A percentile compares a stretch with the other conserved stretches of the same genome.
These are phyloP conservation scores for Bilobella aurantiaca DNA, from an alignment of 1,140 invertebrate species.

Conservation along the genomic window DNA sequence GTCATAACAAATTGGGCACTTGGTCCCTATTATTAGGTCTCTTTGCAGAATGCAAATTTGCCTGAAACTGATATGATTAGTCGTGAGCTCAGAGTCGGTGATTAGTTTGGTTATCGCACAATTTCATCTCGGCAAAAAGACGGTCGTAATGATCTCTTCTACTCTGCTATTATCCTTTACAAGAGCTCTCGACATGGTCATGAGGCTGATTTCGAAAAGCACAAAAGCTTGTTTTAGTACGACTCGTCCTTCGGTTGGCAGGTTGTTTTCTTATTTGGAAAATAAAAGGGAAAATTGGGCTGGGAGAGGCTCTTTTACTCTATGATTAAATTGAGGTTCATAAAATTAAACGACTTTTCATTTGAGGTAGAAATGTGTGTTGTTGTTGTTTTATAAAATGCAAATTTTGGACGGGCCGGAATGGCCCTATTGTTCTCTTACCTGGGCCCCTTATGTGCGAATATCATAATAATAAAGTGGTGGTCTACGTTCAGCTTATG, in stretches of 20 bases:
- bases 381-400: background rate
- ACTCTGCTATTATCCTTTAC: constrained; percentile 2
- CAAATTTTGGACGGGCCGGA: no score
- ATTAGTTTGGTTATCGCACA: background rate
- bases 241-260: background rate
- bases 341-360: constrained; percentile 6
- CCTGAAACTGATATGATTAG: constrained; percentile 7
- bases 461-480: no score
- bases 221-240: background rate
- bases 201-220: background rate
- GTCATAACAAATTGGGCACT: background rate
- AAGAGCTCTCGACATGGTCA: background rate
- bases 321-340: constrained; percentile 5
- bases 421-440: no score
- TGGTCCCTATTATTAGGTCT: background rate
- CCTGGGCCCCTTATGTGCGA: no score
- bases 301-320: background rate
- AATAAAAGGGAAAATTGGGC: background rate
- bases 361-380: background rate
- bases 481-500: no score
- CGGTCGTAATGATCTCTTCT: background rate
- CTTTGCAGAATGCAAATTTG: background rate
- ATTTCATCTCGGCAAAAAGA: background rate
- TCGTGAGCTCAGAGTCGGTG: background rate
- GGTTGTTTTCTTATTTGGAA: background rate